Evolutionary conservation across 92 coral and sea anemone genomes (phyloP).

Genomic region (Montipora capitata): DNA sequence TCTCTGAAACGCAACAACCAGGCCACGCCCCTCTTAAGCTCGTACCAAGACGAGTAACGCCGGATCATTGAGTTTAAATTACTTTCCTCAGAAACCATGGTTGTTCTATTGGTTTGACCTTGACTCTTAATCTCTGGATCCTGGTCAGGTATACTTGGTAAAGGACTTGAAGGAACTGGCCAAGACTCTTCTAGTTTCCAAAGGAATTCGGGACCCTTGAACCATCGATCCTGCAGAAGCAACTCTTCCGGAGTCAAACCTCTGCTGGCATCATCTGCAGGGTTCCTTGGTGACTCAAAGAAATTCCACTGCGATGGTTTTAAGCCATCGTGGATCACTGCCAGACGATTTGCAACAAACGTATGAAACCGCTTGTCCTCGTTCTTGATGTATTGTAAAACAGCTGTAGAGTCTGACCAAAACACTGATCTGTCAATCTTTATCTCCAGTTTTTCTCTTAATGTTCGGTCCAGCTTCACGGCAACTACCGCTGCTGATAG

Average conservation of each 20-base stretch:
- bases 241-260: slow-evolving; percentile 1
- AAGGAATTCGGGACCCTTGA: slow-evolving; percentile 10
- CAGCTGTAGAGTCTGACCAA: too few relatives aligned
- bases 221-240: slow-evolving; percentile 13
- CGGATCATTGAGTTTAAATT: slow-evolving; percentile 20
- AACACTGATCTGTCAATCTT: too few relatives aligned
- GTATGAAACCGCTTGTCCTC: too few relatives aligned
- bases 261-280: slow-evolving; percentile 23
- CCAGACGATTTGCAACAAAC: too few relatives aligned
- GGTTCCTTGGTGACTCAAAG: not conserved
- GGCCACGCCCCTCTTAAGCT: slow-evolving; percentile 37
- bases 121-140: slow-evolving; percentile 40
- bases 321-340: slow-evolving; percentile 8
- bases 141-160: slow-evolving; percentile 13
- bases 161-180: not conserved
- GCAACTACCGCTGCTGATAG: too few relatives aligned
- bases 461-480: too few relatives aligned
- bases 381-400: too few relatives aligned
- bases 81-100: not conserved
- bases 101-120: not conserved
- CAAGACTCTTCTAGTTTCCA: not conserved
- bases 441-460: too few relatives aligned
- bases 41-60: slow-evolving; percentile 45
- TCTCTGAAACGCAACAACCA: slow-evolving; percentile 36
- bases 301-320: slow-evolving; percentile 1